Conservation (phyloP, 2,797 vertebrate species). For the Myotis planiceps region DNA sequence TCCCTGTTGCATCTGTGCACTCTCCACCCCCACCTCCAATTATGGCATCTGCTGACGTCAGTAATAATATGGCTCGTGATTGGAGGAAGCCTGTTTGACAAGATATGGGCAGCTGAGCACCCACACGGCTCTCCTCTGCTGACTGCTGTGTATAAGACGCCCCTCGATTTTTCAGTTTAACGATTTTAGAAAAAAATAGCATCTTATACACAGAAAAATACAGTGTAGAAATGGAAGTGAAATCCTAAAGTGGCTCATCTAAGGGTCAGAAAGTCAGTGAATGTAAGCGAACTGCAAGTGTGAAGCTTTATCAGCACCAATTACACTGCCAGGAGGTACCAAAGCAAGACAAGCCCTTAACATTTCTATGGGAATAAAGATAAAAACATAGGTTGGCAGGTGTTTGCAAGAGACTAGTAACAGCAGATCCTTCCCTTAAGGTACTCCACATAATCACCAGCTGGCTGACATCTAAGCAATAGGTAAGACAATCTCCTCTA, state of each 20-base stretch:
- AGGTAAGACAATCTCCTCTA: neutral
- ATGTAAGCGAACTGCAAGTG: neutral
- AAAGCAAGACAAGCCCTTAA: slow-evolving; percentile 14
- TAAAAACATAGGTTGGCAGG: neutral
- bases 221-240: slow-evolving; percentile 26
- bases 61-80: too few relatives aligned
- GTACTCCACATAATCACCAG: neutral
- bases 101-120: too few relatives aligned
- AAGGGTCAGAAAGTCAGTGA: neutral
- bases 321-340: neutral
- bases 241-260: neutral
- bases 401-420: neutral
- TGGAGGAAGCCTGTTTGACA: too few relatives aligned
- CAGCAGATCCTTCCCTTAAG: neutral
- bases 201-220: too few relatives aligned
- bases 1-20: too few relatives aligned
- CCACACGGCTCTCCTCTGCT: too few relatives aligned
- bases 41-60: too few relatives aligned
- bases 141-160: too few relatives aligned
- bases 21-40: too few relatives aligned
- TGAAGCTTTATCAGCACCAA: neutral
- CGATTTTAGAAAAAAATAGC: too few relatives aligned
- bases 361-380: neutral
- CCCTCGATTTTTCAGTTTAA: too few relatives aligned
- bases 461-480: neutral